Conservation (phyloP, 1,140 invertebrate species). For the Drosophila seguyi region DNA sequence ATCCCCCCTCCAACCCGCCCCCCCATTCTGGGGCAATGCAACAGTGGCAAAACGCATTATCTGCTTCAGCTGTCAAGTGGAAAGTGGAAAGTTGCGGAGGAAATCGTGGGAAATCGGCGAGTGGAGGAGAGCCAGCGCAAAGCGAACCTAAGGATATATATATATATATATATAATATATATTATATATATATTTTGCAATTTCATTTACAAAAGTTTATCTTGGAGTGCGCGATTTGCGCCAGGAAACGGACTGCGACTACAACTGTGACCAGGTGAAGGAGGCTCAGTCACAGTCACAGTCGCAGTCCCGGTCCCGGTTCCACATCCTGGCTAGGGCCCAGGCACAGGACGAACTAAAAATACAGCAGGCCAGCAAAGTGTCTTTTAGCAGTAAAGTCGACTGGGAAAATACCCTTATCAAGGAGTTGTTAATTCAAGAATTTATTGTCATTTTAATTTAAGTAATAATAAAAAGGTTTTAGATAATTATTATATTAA, state of each 20-base stretch:
- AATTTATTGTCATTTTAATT: too few species aligned
- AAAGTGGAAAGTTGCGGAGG: slow-evolving; percentile 25
- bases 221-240: slow-evolving; percentile 70
- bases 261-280: slow-evolving; percentile 32
- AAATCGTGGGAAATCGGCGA: slow-evolving; percentile 23
- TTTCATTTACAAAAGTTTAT: slow-evolving; percentile 83
- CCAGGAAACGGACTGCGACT: slow-evolving; percentile 42
- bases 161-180: slow-evolving; percentile 50
- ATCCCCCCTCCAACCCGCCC: not conserved
- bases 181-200: slow-evolving; percentile 69
- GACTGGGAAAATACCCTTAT: not conserved
- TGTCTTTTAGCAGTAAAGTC: not conserved
- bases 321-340: not conserved
- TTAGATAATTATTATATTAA: not conserved
- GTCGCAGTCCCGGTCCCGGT: slow-evolving; percentile 1
- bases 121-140: slow-evolving; percentile 11
- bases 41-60: slow-evolving; percentile 82
- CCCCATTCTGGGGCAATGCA: slow-evolving; percentile 46
- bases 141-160: slow-evolving; percentile 36
- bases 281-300: slow-evolving; percentile 20
- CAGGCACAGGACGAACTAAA: slow-evolving; percentile 4
- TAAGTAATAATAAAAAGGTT: not conserved
- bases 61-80: slow-evolving; percentile 77
- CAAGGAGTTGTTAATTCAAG: not conserved
- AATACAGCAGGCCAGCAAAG: slow-evolving; percentile 7